Evolutionary conservation across 2,888 invertebrate genomes (phyloP).

Genomic region (Phyto melanocephala): DNA sequence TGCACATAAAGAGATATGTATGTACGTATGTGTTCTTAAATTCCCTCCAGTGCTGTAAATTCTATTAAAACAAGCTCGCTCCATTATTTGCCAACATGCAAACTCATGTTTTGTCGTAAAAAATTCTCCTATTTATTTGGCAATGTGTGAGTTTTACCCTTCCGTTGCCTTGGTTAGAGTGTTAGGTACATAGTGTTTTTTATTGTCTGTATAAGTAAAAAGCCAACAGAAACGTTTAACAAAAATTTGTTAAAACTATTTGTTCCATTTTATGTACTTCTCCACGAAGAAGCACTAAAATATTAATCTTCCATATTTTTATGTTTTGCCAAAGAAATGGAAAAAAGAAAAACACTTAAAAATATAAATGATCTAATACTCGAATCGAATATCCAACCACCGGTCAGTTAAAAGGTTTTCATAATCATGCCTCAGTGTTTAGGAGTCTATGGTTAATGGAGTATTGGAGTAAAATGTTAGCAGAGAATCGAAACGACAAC

Average conservation of each 20-base stretch:
- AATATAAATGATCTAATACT: neutral
- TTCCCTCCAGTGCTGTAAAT: slow-evolving; percentile 49
- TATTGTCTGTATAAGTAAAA: neutral
- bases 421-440: neutral
- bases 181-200: neutral
- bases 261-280: neutral
- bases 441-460: neutral
- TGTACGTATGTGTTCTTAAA: slow-evolving; percentile 32
- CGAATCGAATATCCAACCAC: slow-evolving; percentile 7
- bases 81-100: slow-evolving; percentile 51
- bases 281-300: slow-evolving; percentile 1
- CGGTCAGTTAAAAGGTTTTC: slow-evolving; percentile 35
- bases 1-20: no score
- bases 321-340: neutral
- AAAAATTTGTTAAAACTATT: slow-evolving; percentile 43
- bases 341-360: neutral
- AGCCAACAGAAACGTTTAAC: slow-evolving; percentile 40
- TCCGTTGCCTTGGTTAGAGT: neutral
- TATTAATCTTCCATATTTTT: slow-evolving; percentile 20
- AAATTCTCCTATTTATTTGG: neutral
- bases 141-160: neutral
- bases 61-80: slow-evolving; percentile 46
- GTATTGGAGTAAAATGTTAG: neutral
- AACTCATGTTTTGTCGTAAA: slow-evolving; percentile 53
- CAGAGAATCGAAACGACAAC: neutral